Percentiles rank a stretch among this genome's conserved stretches.
These are phyloP conservation scores for Ferdinandea cuprea DNA, from an alignment of 2,888 invertebrate species.

Conservation along the genomic window DNA sequence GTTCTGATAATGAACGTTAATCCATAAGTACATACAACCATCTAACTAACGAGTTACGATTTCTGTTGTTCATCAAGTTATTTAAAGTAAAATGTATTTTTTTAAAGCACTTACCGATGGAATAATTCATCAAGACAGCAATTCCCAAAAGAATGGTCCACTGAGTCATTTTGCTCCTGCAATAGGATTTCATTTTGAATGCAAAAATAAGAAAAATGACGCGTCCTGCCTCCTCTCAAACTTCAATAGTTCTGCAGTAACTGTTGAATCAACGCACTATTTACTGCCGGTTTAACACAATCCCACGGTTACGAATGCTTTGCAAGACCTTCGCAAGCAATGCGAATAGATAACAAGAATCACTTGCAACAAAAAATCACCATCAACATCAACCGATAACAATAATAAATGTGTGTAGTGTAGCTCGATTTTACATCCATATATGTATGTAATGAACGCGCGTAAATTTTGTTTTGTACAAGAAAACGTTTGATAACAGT, in stretches of 20 bases:
- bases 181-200: slow-evolving; percentile 36
- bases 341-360: slow-evolving; percentile 31
- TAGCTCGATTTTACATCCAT: slow-evolving; percentile 1
- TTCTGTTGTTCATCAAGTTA: no score
- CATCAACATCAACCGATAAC: slow-evolving; percentile 50
- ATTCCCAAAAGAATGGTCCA: slow-evolving; percentile 40
- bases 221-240: slow-evolving; percentile 26
- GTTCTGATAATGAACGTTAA: slow-evolving; percentile 38
- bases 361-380: slow-evolving; percentile 19
- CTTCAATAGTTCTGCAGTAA: slow-evolving; percentile 15
- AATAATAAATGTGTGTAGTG: slow-evolving; percentile 14
- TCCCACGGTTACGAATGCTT: not conserved
- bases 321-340: slow-evolving; percentile 11
- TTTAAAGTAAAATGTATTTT: no score
- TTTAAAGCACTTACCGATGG: slow-evolving; percentile 57
- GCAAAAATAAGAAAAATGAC: slow-evolving; percentile 3
- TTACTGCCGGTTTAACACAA: slow-evolving; percentile 16
- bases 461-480: slow-evolving; percentile 46
- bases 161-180: slow-evolving; percentile 34
- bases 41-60: not conserved
- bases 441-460: slow-evolving; percentile 13
- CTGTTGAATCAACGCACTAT: slow-evolving; percentile 9
- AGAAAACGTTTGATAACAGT: slow-evolving; percentile 69
- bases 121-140: slow-evolving; percentile 30
- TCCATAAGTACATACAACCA: not conserved